Percentiles rank a stretch among this genome's conserved stretches.
Evolutionary conservation across 2,888 invertebrate species (phyloP).

Genomic region (Halocaridina rubra): DNA sequence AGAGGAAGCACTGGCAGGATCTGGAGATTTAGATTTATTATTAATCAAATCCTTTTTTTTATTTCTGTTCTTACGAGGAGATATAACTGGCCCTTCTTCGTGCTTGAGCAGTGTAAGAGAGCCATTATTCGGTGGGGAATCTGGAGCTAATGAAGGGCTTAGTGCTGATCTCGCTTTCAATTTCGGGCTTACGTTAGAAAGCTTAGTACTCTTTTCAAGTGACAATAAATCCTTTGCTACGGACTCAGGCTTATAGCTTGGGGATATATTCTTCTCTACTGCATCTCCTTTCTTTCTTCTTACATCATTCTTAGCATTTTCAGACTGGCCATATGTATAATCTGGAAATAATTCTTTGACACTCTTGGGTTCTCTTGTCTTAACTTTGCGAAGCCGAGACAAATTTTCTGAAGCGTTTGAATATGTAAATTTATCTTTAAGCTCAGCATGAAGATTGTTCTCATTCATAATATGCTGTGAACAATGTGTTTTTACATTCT

Average conservation of each 20-base stretch:
- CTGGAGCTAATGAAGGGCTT: not conserved
- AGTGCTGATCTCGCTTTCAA: not conserved
- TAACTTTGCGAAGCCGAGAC: constrained; percentile 28
- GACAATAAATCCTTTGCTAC: not conserved
- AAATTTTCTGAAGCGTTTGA: not conserved
- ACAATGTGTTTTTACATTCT: not conserved
- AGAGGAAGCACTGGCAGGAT: not conserved
- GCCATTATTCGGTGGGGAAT: not conserved
- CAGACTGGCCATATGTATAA: not conserved
- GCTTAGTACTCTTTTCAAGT: not conserved
- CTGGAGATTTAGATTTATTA: not conserved
- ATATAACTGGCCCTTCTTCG: not conserved
- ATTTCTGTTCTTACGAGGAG: not conserved
- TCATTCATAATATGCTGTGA: not conserved
- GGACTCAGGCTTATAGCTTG: too few species aligned
- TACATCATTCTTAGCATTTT: not conserved
- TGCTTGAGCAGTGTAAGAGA: not conserved
- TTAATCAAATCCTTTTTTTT: not conserved
- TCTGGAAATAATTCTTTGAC: constrained; percentile 37
- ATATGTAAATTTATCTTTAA: constrained; percentile 20
- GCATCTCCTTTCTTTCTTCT: not conserved
- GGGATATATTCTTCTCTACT: too few species aligned
- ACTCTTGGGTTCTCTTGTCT: constrained; percentile 40
- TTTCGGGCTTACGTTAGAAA: not conserved
- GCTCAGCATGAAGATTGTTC: constrained; percentile 29